Evolutionary conservation across 2,888 invertebrate species (phyloP), one percentile per base, ranked within the genome.

Genomic region (Beris chalybata): DNA sequence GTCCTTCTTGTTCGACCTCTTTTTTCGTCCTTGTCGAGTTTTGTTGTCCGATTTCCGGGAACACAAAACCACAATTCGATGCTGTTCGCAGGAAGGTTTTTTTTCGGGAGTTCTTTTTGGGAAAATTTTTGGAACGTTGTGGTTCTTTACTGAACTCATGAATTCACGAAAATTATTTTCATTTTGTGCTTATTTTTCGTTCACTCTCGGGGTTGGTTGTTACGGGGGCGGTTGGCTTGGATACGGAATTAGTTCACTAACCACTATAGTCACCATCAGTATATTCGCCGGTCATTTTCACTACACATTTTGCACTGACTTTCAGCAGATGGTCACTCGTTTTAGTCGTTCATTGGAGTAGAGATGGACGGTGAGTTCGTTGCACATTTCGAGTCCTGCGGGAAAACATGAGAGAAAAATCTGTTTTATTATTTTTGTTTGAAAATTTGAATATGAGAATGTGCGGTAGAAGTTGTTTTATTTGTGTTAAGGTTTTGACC

Each of bases 141-240:
- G 61, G 32, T 30, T 47, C 52, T 61, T 38, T n/a, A n/a, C 32
- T 15, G 38, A 52, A 15, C 22, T 52, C 52, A 52, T 52, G 52
- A 29, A 61, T 52, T 54, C 64, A 64, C 31, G 54, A 52, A 44
- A 64, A 54, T 64, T 45, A 64, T 64, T 64, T 22, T 64, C 54
- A 64, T 43, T 64, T 64, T 64, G 5, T 30, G 22, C 5, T 29
- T 54, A 54, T 64, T 54, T 64, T 30, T 44, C 52, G 61, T 5
- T 52, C 52, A 61, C 38, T 22, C 52, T 61, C 2, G 38, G 7
- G 38, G 38, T 38, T 5, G 7, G 38, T 38, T 5, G 38, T 38
- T 9, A 3, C 38, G 38, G 38, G 38, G 9, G 38, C 9, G 38
- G 38, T 7, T 12, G 13, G 11, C 6, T 44, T 47, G 32, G 29